Base-by-base conservation (phyloP, 2,888 invertebrate species). In the Drosophila ezoana region DNA sequence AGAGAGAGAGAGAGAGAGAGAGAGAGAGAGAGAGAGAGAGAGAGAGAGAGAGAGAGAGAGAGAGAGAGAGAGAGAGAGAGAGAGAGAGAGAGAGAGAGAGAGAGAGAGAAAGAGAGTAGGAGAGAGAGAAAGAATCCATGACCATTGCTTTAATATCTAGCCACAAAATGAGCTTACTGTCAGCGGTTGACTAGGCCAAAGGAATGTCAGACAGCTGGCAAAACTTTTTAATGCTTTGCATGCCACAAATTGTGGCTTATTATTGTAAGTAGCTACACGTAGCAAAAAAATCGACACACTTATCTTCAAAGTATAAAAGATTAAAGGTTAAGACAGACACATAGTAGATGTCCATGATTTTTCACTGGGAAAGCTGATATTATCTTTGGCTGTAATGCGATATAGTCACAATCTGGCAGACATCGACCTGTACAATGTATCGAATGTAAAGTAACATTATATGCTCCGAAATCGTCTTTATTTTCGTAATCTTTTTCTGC, bases 171-270 rank as follows among this genome's bases (percentile, higher is more conserved):
- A 73, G 38, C 16, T 35, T 18, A 18, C 16, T 41, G 35, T 35
- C 35, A 45, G 47, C 10, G 28, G 14, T 28, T 38, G 11, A 49
- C 33, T 35, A 43, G 18, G 3, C 13, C 18, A 18, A 20, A 41
- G 33, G 11, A 8, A n/a, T 47, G 41, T 43, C 23, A 58, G 37
- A 5, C 6, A 57, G 32, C 23, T 52, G 52, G 44, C 32, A 56
- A 56, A 62, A 62, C 8, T 62, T 62, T 59, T 20, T 49, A 68
- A 53, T 66, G 23, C 35, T 23, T 51, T 33, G 54, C 40, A 41
- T 45, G 23, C 47, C 18, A 32, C 45, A 41, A 48, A 62, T 32
- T 52, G 59, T 38, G 49, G 52, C 38, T 59, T 33, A 28, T 20
- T 14, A 9, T 14, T 38, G 28, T 3, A 32, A 18, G 13, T 16